These are phyloP conservation scores for Contarinia nasturtii DNA, from an alignment of 1,140 invertebrate genomes.

Conservation along the genomic window DNA sequence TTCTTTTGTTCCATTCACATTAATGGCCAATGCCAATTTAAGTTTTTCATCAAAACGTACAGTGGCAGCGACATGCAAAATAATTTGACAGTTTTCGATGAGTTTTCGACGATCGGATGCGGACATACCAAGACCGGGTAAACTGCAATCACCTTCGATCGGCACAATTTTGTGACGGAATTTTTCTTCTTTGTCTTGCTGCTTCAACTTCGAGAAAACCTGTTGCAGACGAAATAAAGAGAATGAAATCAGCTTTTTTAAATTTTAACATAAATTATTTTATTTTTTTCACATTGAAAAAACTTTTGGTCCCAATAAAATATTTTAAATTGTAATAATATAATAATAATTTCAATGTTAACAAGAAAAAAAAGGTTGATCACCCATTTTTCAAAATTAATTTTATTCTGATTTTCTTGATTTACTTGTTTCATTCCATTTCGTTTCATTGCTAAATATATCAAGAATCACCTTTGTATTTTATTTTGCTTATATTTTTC, in stretches of 20 bases:
- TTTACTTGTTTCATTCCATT: no score
- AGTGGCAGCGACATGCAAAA: slow-evolving; percentile 79
- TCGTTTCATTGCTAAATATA: no score
- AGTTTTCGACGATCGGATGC: slow-evolving; percentile 29
- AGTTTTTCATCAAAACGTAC: slow-evolving; percentile 74
- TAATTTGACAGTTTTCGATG: slow-evolving; percentile 36
- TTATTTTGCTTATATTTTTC: no score
- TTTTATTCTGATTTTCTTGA: no score
- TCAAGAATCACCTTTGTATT: no score
- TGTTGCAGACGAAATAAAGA: slow-evolving; percentile 12
- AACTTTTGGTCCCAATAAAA: neutral
- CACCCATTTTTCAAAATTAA: no score
- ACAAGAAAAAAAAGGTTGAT: no score
- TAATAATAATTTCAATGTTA: no score
- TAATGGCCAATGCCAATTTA: slow-evolving; percentile 36
- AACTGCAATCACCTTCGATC: slow-evolving; percentile 34
- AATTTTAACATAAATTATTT: no score
- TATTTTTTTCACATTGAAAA: neutral
- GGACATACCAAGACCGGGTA: slow-evolving; percentile 46
- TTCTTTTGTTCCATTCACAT: slow-evolving; percentile 39
- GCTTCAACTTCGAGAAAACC: slow-evolving; percentile 33
- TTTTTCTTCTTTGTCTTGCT: slow-evolving; percentile 28
- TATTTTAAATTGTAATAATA: no score
- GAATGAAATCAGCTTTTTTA: neutral
- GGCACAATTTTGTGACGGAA: slow-evolving; percentile 38